These are phyloP conservation scores for Phrynosoma platyrhinos DNA, from an alignment of 2,113 vertebrate genomes.

Conservation along the genomic window DNA sequence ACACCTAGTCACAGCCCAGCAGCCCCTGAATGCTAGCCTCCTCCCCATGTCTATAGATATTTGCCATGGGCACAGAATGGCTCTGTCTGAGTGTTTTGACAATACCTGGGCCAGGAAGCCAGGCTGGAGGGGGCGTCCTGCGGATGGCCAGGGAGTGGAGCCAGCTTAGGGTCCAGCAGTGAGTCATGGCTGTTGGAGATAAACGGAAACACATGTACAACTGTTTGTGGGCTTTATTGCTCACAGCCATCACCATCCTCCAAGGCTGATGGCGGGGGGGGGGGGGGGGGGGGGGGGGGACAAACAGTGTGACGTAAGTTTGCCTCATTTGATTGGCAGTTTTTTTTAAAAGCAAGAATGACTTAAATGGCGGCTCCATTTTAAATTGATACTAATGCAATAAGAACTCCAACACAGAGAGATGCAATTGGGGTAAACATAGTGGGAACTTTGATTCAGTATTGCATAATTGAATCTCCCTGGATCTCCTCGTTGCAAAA, in stretches of 20 bases:
- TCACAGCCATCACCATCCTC: neutral
- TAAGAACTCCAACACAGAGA: no score
- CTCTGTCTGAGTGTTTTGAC: constrained; percentile 12
- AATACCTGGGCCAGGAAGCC: neutral
- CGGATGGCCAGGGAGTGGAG: neutral
- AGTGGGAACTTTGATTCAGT: no score
- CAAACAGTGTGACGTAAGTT: no score
- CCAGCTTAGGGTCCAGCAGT: constrained; percentile 43
- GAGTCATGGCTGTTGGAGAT: constrained; percentile 67
- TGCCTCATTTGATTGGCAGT: no score
- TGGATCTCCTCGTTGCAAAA: no score
- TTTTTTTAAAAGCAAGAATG: no score
- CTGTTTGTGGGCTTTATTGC: accelerated
- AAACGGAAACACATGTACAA: constrained; percentile 74
- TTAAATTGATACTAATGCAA: no score
- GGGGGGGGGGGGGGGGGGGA: no score
- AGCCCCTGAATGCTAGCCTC: neutral
- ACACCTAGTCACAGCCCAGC: neutral
- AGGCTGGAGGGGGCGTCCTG: neutral
- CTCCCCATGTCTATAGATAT: neutral
- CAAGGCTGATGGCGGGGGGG: no score
- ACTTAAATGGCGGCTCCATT: no score
- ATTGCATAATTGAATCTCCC: no score
- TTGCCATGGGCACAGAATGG: constrained; percentile 2
- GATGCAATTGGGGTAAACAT: no score